phyloP scores from a whole-genome alignment of 2,113 vertebrate genomes.

The Mellivora capensis region DNA sequence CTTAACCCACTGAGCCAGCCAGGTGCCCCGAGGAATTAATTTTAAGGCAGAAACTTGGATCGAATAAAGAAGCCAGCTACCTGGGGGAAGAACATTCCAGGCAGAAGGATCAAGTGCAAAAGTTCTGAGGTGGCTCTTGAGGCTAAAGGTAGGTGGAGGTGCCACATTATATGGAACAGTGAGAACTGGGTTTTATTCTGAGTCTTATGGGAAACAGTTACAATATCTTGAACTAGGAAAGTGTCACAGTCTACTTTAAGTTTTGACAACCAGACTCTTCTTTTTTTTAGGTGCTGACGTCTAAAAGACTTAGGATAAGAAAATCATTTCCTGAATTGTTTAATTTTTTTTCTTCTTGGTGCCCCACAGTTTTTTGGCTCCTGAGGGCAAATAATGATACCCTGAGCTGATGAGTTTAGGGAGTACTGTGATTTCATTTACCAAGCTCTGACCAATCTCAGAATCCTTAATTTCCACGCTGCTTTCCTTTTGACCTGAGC shows the following conservation, averaged over 20 bases:
- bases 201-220: not conserved
- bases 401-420: not conserved
- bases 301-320: not conserved
- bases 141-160: not conserved
- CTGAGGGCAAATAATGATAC: not conserved
- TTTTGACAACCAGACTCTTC: not conserved
- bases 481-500: not conserved
- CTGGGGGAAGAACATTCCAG: not conserved
- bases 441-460: not conserved
- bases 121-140: not conserved
- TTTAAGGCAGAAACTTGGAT: not conserved
- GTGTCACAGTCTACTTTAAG: not conserved
- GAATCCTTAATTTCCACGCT: not conserved
- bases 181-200: not conserved
- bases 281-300: not conserved
- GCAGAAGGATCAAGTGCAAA: not conserved
- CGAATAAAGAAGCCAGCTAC: not conserved
- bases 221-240: not conserved
- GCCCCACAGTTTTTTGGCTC: not conserved
- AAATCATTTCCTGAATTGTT: slow-evolving; percentile 3
- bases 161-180: not conserved
- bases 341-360: not conserved
- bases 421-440: not conserved
- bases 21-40: not conserved
- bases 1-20: no score